Evolutionary conservation across 2,888 invertebrate genomes (phyloP).

Genomic region (Empis stercorea): DNA sequence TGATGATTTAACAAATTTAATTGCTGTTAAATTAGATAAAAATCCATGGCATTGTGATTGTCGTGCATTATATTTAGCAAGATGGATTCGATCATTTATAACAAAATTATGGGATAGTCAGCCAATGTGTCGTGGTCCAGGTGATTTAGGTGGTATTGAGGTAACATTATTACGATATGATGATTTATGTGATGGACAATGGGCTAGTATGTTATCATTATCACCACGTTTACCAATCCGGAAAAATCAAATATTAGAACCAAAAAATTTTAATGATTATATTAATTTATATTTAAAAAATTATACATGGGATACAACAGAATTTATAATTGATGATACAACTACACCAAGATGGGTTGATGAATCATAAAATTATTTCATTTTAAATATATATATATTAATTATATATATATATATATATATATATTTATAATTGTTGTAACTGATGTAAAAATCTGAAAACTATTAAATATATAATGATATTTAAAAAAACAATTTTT

Average conservation of each 20-base stretch:
- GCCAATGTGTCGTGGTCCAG: constrained; percentile 41
- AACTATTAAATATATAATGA: too few relatives aligned
- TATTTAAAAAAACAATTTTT: too few relatives aligned
- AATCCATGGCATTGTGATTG: constrained; percentile 56
- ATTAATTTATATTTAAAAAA: constrained; percentile 33
- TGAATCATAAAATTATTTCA: neutral
- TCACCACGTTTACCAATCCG: constrained; percentile 33
- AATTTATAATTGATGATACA: neutral
- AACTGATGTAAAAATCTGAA: too few relatives aligned
- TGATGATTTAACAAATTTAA: constrained; percentile 41
- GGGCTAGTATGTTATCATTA: constrained; percentile 51
- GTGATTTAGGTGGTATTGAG: constrained; percentile 38
- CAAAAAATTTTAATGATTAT: constrained; percentile 34
- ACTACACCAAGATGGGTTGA: neutral
- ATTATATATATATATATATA: too few relatives aligned
- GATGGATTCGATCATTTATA: constrained; percentile 40
- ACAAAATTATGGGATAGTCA: constrained; percentile 40
- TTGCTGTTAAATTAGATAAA: constrained; percentile 46
- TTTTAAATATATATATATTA: too few relatives aligned
- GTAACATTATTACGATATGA: constrained; percentile 44
- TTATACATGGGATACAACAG: constrained; percentile 1
- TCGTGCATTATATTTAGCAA: constrained; percentile 48
- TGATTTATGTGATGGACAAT: constrained; percentile 56
- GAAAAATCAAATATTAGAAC: constrained; percentile 31
- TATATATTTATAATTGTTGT: too few relatives aligned